Conservation (phyloP, 2,888 invertebrate species). For the Drosophila atripex region DNA sequence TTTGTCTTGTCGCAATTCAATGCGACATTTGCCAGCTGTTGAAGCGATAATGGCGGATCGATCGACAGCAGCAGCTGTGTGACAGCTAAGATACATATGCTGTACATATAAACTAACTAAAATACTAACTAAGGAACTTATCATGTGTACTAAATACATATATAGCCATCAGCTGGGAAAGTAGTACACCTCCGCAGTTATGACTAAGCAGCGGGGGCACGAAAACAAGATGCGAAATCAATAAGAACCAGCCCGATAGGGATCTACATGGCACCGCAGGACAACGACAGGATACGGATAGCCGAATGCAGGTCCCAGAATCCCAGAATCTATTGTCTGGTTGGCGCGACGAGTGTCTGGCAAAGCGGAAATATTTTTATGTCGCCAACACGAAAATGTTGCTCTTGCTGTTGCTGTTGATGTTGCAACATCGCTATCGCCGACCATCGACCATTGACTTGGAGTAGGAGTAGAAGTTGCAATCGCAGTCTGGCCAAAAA, state of each 20-base stretch:
- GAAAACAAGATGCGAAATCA: constrained; percentile 67
- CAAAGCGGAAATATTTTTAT: constrained; percentile 73
- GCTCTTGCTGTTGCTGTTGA: constrained; percentile 41
- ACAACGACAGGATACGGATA: constrained; percentile 33
- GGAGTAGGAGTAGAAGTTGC: constrained; percentile 14
- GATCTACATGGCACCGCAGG: constrained; percentile 60
- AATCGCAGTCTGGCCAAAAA: constrained; percentile 31
- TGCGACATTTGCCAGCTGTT: constrained; percentile 75
- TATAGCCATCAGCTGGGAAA: constrained; percentile 2
- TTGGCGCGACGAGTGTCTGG: constrained; percentile 47
- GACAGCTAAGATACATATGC: background rate
- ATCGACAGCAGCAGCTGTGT: constrained; percentile 42
- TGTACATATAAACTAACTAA: too few species aligned
- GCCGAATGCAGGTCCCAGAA: constrained; percentile 28
- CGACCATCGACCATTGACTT: constrained; percentile 52
- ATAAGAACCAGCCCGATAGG: constrained; percentile 53
- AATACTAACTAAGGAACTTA: background rate
- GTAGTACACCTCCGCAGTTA: constrained; percentile 16
- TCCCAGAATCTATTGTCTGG: constrained; percentile 59
- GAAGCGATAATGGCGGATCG: constrained; percentile 48
- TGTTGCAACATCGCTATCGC: constrained; percentile 53
- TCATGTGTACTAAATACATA: background rate
- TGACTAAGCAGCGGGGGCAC: constrained; percentile 33
- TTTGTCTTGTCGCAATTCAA: constrained; percentile 68
- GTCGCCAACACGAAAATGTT: constrained; percentile 72